A percentile compares a stretch with the other conserved stretches of the same genome.
Conservation (phyloP, 2,797 vertebrate species). For the Sphenodon punctatus region DNA sequence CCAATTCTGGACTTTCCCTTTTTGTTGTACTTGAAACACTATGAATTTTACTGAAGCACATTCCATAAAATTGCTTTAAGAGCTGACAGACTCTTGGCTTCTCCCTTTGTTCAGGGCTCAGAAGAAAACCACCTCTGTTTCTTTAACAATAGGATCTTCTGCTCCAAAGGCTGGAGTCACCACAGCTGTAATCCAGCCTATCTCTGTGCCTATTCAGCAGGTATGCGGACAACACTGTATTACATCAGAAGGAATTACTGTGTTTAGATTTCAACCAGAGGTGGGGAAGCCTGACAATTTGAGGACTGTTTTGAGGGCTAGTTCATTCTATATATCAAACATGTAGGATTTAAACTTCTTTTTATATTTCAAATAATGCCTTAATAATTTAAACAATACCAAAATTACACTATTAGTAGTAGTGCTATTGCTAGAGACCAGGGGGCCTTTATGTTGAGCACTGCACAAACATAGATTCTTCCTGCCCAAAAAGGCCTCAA, state of each 20-base stretch:
- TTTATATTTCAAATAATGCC: neutral
- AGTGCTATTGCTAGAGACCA: too few species aligned
- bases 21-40: neutral
- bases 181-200: constrained; percentile 89
- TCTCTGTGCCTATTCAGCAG: constrained; percentile 87
- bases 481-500: too few species aligned
- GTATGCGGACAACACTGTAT: constrained; percentile 69
- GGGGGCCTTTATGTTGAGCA: too few species aligned
- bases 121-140: constrained; percentile 95
- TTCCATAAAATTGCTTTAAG: neutral
- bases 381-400: too few species aligned
- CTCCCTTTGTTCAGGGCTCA: constrained; percentile 79
- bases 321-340: neutral
- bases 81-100: neutral
- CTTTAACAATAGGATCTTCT: constrained; percentile 91
- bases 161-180: constrained; percentile 87
- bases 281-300: neutral
- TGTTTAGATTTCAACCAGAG: too few species aligned
- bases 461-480: too few species aligned
- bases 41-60: neutral
- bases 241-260: neutral
- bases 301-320: neutral
- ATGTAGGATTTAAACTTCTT: neutral
- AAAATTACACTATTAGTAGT: too few species aligned
- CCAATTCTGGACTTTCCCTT: neutral